Base-by-base conservation (phyloP, 2,113 vertebrate species). In the Synodontis membranacea region DNA sequence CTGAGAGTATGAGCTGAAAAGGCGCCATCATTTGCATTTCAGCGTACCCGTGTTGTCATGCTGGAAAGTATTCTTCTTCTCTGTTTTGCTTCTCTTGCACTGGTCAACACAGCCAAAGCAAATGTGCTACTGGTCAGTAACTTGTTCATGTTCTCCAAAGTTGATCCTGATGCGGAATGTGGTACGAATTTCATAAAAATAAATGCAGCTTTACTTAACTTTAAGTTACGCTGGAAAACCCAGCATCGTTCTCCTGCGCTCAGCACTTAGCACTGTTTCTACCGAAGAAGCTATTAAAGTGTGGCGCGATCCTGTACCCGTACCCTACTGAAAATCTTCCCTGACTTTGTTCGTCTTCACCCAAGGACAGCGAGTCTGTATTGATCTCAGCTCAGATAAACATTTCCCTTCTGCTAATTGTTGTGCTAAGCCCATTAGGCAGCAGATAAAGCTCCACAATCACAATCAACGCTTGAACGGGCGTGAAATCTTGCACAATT, bases 361-460 rank as follows among this genome's bases (percentile, higher is more conserved):
- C 87, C 87, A 88, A 92, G 90, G 87, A 86, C 89, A 87, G 92
- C 8, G 79, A 91, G 88, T 91, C 88, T 88, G 87, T 93, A 93
- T 94, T 89, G 93, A 93, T 93, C 89, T 86, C 88, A 87, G 87
- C 87, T 48, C 62, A 85, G 91, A 93, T 92, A 94, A 93, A 93
- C 92, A 93, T 93, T 93, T 91, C 89, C 92, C 89, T 89, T 88
- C 91, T 88, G 91, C 89, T 92, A 88, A 91, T 92, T 85, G 90
- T 89, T 86, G 85, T 91, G 91, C 90, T 85, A 85, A 91, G 80
- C 88, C 93, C 93, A 91, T 94, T 91, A 91, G 84, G 86, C 37
- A 42, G 31, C 72, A 80, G 56, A 80, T 74, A 84, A 84, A 70
- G 68, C 80, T 74, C 75, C 80, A 81, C 80, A 74, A 86, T 84